Base-by-base conservation (phyloP, 2,888 invertebrate species). In the Ophion obscuratus region DNA sequence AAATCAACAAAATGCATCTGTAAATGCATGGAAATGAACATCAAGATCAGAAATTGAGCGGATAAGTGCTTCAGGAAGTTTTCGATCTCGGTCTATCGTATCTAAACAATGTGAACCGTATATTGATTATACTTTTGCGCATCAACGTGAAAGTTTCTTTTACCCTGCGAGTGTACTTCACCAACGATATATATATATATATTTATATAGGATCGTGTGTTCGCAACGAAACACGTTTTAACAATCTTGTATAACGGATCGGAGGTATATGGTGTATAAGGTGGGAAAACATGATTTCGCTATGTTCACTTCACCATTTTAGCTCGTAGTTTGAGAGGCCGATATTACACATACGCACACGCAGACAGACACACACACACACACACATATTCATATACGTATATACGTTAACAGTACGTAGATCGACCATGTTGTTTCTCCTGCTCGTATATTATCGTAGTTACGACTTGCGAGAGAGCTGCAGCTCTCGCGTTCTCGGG, bases 391-490 rank as follows among this genome's bases (percentile, higher is more conserved):
- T 31, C 11, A 47, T 70, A 70, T 27, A 17, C 17, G 20, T 53
- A 36, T 14, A 53, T 27, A 36, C 61, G 61, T 40, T 10, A 4
- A 4, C 64, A 24, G 70, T 67, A 74, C 64, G 27, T 74, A 59
- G 57, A 84, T 73, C 73, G 75, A 68, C 67, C 80, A 64, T 70
- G 75, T 68, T 84, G 61, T 81, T 84, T 81, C 81, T 81, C 73
- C 73, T 77, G 47, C 47, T 47, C 76, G 84, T 84, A 84, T 81
- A 84, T 81, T 84, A 84, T 84, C 84, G 66, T 77, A 81, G 76
- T 84, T 84, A 84, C 81, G 84, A 81, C 84, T 84, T 71, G 76
- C 75, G 81, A 81, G 70, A 64, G 80, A 70, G 67, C 73, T 78
- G 40, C 62, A 47, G 64, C 67, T 71, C 75, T 75, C 75, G 77